Percentiles rank a stretch among this genome's conserved stretches.
Evolutionary conservation across 2,113 vertebrate genomes (phyloP).

Genomic region (Macrotis lagotis): DNA sequence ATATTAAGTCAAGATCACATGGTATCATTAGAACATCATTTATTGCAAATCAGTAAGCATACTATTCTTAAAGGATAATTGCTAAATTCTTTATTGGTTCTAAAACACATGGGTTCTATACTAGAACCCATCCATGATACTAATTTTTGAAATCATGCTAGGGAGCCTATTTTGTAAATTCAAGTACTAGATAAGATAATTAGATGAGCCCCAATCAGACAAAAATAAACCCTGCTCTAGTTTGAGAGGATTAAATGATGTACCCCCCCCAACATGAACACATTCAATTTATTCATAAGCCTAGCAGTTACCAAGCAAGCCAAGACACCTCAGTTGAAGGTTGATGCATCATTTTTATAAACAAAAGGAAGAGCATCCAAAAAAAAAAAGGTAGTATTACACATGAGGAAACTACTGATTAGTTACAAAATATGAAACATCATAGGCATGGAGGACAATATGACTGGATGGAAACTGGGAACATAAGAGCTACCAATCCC

Average conservation of each 20-base stretch:
- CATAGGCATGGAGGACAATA: background rate
- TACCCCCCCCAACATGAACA: too few species aligned
- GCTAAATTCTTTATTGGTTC: background rate
- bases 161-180: background rate
- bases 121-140: background rate
- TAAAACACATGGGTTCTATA: background rate
- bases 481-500: background rate
- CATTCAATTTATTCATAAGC: background rate
- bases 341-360: background rate
- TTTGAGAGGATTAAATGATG: too few species aligned
- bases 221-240: too few species aligned
- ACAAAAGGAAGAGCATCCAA: background rate
- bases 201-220: too few species aligned
- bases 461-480: background rate
- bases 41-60: background rate
- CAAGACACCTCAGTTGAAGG: background rate
- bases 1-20: constrained; percentile 23
- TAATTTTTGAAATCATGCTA: background rate
- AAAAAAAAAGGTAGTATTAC: background rate
- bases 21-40: constrained; percentile 1
- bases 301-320: background rate
- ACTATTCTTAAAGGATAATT: background rate
- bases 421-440: background rate
- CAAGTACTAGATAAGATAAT: background rate
- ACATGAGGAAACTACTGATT: background rate